Evolutionary conservation across 2,113 vertebrate genomes (phyloP).

Genomic region (Brachionichthys hirsutus): DNA sequence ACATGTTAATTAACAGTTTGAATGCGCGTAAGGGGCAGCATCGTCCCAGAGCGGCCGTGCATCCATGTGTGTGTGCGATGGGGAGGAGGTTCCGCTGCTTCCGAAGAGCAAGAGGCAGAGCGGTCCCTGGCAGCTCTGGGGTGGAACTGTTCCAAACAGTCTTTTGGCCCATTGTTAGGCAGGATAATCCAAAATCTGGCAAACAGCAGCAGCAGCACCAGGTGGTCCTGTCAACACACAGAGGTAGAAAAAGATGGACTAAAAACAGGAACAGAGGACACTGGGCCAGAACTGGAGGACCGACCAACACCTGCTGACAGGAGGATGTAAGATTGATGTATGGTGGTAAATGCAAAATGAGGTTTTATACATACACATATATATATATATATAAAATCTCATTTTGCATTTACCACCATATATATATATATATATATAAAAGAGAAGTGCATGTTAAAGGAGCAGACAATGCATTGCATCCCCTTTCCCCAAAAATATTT

Average conservation of each 20-base stretch:
- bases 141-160: conserved; percentile 51
- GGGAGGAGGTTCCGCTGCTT: conserved; percentile 41
- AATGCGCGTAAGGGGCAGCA: conserved; percentile 44
- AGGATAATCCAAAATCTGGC: conserved; percentile 66
- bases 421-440: conserved; percentile 5
- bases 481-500: too few species aligned
- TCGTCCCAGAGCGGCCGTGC: conserved; percentile 41
- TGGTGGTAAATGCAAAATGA: neutral
- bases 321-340: conserved; percentile 28
- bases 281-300: conserved; percentile 32
- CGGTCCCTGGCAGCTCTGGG: conserved; percentile 38
- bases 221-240: conserved; percentile 65
- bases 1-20: conserved; percentile 67
- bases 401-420: neutral
- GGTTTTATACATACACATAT: too few species aligned
- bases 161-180: conserved; percentile 61
- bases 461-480: too few species aligned
- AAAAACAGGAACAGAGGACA: conserved; percentile 32
- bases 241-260: conserved; percentile 50
- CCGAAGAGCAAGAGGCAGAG: conserved; percentile 60
- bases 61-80: conserved; percentile 47
- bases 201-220: conserved; percentile 47
- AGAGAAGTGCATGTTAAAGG: too few species aligned
- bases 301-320: conserved; percentile 28
- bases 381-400: too few species aligned